Evolutionary conservation across 2,113 vertebrate species (phyloP).

Genomic region (Gallinago jamesoni): DNA sequence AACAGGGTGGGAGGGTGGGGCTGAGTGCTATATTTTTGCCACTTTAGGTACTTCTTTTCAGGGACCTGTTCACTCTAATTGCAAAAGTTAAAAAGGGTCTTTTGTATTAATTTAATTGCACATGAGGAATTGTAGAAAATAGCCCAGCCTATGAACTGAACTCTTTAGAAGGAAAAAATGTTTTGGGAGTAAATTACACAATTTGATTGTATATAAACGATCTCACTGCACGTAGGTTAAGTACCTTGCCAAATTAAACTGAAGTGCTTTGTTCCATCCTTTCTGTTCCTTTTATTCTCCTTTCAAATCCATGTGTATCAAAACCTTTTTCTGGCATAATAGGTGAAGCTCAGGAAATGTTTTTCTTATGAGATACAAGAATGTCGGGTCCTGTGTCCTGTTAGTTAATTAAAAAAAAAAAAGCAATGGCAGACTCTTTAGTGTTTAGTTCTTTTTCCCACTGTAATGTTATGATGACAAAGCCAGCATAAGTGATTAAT

Average conservation of each 20-base stretch:
- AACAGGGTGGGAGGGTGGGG: fast-evolving
- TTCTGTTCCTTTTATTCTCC: neutral
- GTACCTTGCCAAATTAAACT: neutral
- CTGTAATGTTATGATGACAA: neutral
- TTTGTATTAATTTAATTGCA: neutral
- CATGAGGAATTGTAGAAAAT: neutral
- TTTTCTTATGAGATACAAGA: neutral
- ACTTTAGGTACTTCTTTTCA: neutral
- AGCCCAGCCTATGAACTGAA: neutral
- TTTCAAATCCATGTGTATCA: neutral
- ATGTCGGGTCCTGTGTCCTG: fast-evolving
- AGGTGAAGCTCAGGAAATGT: neutral
- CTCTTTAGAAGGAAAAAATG: neutral
- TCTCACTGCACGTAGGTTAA: neutral
- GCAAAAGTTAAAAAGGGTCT: neutral
- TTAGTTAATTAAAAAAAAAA: neutral
- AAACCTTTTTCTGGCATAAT: neutral
- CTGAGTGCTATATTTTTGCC: neutral
- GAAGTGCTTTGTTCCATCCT: neutral
- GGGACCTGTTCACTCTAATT: neutral
- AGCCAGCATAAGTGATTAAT: slow-evolving; percentile 21
- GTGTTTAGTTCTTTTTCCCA: neutral
- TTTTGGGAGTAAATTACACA: neutral
- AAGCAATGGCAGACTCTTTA: neutral
- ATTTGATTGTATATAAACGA: neutral